Conservation (phyloP, 1,140 invertebrate genomes). For the Bicyclus anynana region DNA sequence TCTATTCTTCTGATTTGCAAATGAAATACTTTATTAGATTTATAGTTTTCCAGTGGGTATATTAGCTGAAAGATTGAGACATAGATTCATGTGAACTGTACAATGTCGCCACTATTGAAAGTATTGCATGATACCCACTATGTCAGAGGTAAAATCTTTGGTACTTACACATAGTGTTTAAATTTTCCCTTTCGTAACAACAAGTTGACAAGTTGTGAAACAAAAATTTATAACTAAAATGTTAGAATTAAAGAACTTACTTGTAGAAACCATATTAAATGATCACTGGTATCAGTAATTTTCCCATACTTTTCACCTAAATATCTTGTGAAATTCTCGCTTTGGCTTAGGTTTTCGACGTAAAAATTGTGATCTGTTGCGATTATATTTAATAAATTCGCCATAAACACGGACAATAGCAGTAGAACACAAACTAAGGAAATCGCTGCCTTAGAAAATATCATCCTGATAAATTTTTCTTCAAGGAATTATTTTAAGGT, state of each 20-base stretch:
- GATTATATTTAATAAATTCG: constrained; percentile 66
- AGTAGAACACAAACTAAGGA: constrained; percentile 55
- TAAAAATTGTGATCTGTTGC: constrained; percentile 65
- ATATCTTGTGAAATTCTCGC: constrained; percentile 50
- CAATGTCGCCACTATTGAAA: too few species aligned
- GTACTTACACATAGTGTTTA: too few species aligned
- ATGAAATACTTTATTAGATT: too few species aligned
- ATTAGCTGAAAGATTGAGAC: too few species aligned
- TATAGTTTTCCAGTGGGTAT: too few species aligned
- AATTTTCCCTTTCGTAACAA: too few species aligned
- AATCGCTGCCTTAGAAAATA: constrained; percentile 59
- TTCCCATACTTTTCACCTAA: constrained; percentile 59
- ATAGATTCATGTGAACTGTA: too few species aligned
- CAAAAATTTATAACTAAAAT: too few species aligned
- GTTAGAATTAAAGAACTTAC: constrained; percentile 68
- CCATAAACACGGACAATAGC: constrained; percentile 64
- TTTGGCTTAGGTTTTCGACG: constrained; percentile 44
- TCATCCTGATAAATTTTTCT: constrained; percentile 39
- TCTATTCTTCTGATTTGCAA: too few species aligned
- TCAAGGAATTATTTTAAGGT: not conserved
- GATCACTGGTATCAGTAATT: constrained; percentile 76
- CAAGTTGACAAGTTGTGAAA: too few species aligned
- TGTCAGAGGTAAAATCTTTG: too few species aligned
- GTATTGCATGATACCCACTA: too few species aligned
- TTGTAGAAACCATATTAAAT: constrained; percentile 88